Evolutionary conservation across 2,888 invertebrate genomes (phyloP).

Genomic region (Campaea margaritaria): DNA sequence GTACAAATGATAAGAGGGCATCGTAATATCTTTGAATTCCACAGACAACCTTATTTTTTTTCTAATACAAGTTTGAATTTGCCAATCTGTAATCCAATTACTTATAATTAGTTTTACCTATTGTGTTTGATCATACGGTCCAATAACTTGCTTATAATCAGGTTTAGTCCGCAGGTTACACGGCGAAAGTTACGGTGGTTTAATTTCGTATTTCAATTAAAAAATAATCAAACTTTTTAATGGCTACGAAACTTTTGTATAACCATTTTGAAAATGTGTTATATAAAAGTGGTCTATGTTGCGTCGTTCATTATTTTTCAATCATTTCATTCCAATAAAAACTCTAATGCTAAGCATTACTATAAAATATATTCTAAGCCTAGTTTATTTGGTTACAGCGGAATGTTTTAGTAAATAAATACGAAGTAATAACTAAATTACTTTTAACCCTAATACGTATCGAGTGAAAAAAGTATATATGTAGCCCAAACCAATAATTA

Average conservation of each 20-base stretch:
- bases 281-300: neutral
- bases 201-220: conserved; percentile 48
- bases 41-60: neutral
- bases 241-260: neutral
- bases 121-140: conserved; percentile 9
- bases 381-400: conserved; percentile 52
- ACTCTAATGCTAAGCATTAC: conserved; percentile 16
- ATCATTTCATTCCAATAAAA: neutral
- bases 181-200: conserved; percentile 57
- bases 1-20: conserved; percentile 20
- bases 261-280: neutral
- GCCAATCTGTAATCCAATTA: conserved; percentile 20
- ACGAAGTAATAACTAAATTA: neutral
- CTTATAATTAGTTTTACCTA: conserved; percentile 3
- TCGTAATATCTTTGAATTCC: conserved; percentile 9
- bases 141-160: conserved; percentile 14
- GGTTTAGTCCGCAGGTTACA: conserved; percentile 13
- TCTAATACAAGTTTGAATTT: neutral
- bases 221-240: neutral
- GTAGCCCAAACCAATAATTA: neutral
- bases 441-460: conserved; percentile 7
- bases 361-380: conserved; percentile 25
- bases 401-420: conserved; percentile 63
- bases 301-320: neutral
- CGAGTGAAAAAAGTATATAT: neutral